phyloP scores from a whole-genome alignment of 2,113 vertebrate species.

The Carassius gibelio region DNA sequence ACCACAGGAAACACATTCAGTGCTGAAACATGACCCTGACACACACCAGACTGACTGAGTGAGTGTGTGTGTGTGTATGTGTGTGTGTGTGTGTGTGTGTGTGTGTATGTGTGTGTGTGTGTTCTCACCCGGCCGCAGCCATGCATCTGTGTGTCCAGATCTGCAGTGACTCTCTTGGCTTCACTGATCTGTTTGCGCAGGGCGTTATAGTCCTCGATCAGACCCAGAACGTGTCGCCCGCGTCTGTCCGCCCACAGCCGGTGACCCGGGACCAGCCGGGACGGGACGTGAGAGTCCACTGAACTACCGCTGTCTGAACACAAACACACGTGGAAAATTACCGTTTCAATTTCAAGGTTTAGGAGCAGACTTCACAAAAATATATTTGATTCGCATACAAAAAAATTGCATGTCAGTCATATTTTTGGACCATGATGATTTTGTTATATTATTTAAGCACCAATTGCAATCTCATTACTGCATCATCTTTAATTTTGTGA shows the following conservation, averaged over 20 bases:
- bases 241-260: conserved; percentile 81
- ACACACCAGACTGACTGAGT: neutral
- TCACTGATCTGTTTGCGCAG: conserved; percentile 84
- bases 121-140: conserved; percentile 67
- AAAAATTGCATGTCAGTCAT: too few relatives aligned
- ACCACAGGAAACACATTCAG: conserved; percentile 17
- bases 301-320: conserved; percentile 75
- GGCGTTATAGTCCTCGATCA: conserved; percentile 86
- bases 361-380: too few relatives aligned
- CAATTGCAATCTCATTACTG: too few relatives aligned
- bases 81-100: conserved; percentile 63
- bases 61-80: conserved; percentile 61
- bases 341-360: neutral
- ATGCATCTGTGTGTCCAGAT: conserved; percentile 76
- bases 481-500: neutral
- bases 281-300: conserved; percentile 67
- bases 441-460: neutral
- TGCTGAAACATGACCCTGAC: neutral
- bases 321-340: neutral
- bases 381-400: too few relatives aligned
- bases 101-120: conserved; percentile 53
- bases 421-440: neutral
- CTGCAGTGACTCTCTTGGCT: conserved; percentile 75
- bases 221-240: conserved; percentile 83
- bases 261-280: conserved; percentile 77